These are phyloP conservation scores for Drosophila willistoni DNA, from an alignment of 1,140 invertebrate genomes.

Conservation along the genomic window DNA sequence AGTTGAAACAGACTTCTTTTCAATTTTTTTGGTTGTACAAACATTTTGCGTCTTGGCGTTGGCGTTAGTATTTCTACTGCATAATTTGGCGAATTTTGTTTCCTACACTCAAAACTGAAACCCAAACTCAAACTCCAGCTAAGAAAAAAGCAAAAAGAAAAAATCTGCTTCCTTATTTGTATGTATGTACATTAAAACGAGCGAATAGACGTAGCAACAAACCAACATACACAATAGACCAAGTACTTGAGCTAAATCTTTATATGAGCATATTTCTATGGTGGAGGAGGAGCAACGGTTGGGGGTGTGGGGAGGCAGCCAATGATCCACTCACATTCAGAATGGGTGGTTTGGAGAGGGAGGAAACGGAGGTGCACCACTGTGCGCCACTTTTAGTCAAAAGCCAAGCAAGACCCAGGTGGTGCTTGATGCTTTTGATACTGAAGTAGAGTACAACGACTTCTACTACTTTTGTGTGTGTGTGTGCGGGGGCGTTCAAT, in stretches of 20 bases:
- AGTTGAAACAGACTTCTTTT: neutral
- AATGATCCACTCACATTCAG: neutral
- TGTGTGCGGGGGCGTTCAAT: conserved; percentile 6
- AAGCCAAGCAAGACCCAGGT: conserved; percentile 2
- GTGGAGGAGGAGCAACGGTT: neutral
- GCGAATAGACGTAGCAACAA: neutral
- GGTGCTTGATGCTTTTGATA: conserved; percentile 3
- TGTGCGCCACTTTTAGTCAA: conserved; percentile 4
- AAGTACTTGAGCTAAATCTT: conserved; percentile 10
- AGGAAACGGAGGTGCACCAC: neutral
- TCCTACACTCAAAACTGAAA: conserved; percentile 10
- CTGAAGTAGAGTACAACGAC: conserved; percentile 8
- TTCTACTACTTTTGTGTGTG: neutral
- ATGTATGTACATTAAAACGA: conserved; percentile 5
- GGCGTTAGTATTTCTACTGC: conserved; percentile 5
- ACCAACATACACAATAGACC: neutral
- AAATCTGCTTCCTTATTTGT: conserved; percentile 11
- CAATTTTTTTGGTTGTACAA: neutral
- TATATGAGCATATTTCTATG: neutral
- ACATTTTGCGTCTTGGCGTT: neutral
- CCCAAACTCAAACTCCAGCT: neutral
- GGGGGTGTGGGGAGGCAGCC: neutral
- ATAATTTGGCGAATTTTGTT: conserved; percentile 12
- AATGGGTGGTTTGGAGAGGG: too few species aligned
- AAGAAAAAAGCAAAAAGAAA: too few species aligned